These are phyloP conservation scores for Mercenaria mercenaria DNA, from an alignment of 1,140 invertebrate genomes.

Conservation along the genomic window DNA sequence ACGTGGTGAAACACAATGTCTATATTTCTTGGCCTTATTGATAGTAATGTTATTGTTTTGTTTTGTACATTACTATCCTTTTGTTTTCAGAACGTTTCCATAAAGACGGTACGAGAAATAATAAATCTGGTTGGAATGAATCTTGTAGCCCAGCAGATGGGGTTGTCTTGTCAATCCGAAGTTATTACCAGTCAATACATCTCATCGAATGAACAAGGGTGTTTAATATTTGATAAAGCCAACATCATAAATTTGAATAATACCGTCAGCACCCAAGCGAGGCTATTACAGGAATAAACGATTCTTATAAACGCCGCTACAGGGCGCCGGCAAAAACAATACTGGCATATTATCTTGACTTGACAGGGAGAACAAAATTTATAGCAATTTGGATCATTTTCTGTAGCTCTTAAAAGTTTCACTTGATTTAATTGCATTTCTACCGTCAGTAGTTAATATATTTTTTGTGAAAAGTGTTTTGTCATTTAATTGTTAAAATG, in stretches of 20 bases:
- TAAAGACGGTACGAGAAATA: background rate
- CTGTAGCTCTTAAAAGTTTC: background rate
- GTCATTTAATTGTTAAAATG: constrained; percentile 16
- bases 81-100: background rate
- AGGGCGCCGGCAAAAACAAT: constrained; percentile 35
- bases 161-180: background rate
- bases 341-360: background rate
- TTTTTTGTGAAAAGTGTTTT: background rate
- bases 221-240: constrained; percentile 59
- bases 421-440: constrained; percentile 11
- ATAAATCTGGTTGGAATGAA: constrained; percentile 34
- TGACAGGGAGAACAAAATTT: constrained; percentile 20
- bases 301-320: constrained; percentile 36
- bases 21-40: too few relatives aligned
- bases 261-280: constrained; percentile 7
- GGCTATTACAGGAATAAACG: constrained; percentile 19
- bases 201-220: constrained; percentile 32
- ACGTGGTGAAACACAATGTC: too few relatives aligned
- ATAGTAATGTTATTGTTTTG: too few relatives aligned
- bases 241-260: constrained; percentile 67
- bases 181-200: constrained; percentile 61
- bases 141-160: constrained; percentile 27
- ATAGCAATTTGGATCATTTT: background rate
- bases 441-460: background rate
- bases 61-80: background rate